A percentile compares a stretch with the other conserved stretches of the same genome.
Conservation (phyloP, 2,797 vertebrate genomes). For the Pantherophis alleghaniensis region DNA sequence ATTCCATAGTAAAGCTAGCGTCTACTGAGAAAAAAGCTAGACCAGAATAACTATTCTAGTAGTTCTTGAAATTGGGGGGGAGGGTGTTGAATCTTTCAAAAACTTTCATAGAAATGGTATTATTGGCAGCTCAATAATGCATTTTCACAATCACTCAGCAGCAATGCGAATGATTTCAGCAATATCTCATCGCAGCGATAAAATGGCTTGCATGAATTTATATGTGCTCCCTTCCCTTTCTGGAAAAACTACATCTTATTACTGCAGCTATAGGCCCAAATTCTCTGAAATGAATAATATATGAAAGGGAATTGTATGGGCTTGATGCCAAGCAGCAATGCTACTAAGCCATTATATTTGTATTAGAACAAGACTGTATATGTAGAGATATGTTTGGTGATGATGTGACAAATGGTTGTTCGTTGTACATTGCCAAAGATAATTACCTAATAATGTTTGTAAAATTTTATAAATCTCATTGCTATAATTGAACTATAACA, state of each 20-base stretch:
- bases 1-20: not conserved
- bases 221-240: not conserved
- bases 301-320: slow-evolving; percentile 6
- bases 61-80: not conserved
- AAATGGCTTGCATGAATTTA: slow-evolving; percentile 9
- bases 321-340: not conserved
- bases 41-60: not conserved
- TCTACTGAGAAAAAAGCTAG: not conserved
- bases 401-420: not conserved
- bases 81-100: not conserved
- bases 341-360: slow-evolving; percentile 1
- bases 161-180: slow-evolving; percentile 3
- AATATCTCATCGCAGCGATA: not conserved
- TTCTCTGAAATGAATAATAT: slow-evolving; percentile 18
- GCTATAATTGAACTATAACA: not conserved
- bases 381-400: not conserved
- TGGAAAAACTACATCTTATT: slow-evolving; percentile 14
- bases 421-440: not conserved
- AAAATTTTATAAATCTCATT: not conserved
- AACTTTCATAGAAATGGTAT: not conserved
- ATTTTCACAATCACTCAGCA: slow-evolving; percentile 7
- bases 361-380: slow-evolving; percentile 7
- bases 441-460: not conserved
- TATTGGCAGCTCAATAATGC: slow-evolving; percentile 1
- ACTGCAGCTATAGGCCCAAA: slow-evolving; percentile 6